A percentile compares a stretch with the other conserved stretches of the same genome.
Conservation (phyloP, 2,888 invertebrate genomes). For the Clepsis dumicolana region DNA sequence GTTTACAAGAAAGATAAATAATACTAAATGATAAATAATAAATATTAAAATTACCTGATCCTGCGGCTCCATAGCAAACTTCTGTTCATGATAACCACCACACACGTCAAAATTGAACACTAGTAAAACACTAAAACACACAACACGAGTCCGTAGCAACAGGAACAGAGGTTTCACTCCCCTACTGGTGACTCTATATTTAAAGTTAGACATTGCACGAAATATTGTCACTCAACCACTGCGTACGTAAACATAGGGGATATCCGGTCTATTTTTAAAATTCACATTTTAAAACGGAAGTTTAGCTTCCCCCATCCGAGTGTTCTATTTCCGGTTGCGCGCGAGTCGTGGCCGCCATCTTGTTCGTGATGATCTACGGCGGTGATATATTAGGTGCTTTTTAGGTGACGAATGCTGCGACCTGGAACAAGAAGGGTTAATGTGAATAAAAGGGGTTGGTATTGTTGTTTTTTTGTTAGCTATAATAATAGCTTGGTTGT, state of each 20-base stretch:
- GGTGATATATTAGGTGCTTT: slow-evolving; percentile 44
- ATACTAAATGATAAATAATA: too few species aligned
- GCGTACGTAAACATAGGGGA: slow-evolving; percentile 61
- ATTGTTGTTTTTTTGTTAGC: neutral
- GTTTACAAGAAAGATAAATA: too few species aligned
- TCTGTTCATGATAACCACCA: slow-evolving; percentile 86
- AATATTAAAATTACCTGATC: slow-evolving; percentile 81
- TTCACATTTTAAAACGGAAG: slow-evolving; percentile 75
- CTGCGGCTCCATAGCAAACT: slow-evolving; percentile 94
- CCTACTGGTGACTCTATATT: slow-evolving; percentile 69
- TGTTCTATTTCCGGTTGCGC: slow-evolving; percentile 61
- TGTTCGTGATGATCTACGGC: slow-evolving; percentile 58
- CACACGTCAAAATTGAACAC: slow-evolving; percentile 51
- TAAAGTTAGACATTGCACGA: slow-evolving; percentile 64
- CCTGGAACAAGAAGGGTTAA: slow-evolving; percentile 68
- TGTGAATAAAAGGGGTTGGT: slow-evolving; percentile 34
- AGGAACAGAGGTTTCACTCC: slow-evolving; percentile 74
- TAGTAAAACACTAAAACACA: slow-evolving; percentile 57
- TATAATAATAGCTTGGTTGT: too few species aligned
- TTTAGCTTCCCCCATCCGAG: slow-evolving; percentile 64
- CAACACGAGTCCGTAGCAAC: slow-evolving; percentile 73
- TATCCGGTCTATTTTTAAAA: slow-evolving; percentile 67
- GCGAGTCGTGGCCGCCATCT: slow-evolving; percentile 70
- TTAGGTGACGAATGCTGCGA: slow-evolving; percentile 50
- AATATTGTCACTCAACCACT: slow-evolving; percentile 48